phyloP scores from a whole-genome alignment of 2,888 invertebrate species.

The Parapristionchus giblindavisi region DNA sequence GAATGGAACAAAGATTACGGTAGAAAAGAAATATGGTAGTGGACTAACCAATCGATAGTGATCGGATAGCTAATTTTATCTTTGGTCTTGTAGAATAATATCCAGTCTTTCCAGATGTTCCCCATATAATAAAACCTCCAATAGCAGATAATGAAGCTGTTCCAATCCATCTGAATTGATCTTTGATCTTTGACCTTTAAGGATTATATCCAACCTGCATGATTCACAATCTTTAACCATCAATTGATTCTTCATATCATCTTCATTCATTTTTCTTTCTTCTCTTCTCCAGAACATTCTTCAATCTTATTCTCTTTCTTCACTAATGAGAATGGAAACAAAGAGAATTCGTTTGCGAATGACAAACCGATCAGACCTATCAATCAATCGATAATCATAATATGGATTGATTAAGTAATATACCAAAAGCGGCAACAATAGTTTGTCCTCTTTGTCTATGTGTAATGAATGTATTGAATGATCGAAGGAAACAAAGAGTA shows the following conservation, averaged over 20 bases:
- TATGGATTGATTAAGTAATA: neutral
- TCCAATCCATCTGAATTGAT: constrained; percentile 9
- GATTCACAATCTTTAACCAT: constrained; percentile 25
- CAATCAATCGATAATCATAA: neutral
- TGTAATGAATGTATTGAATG: constrained; percentile 29
- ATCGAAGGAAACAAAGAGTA: constrained; percentile 19
- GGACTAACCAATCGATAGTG: constrained; percentile 42
- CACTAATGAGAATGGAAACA: constrained; percentile 23
- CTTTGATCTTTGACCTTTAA: neutral
- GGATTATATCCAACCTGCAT: constrained; percentile 10
- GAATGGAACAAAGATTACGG: neutral
- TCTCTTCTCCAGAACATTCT: constrained; percentile 24
- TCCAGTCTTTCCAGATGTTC: constrained; percentile 34
- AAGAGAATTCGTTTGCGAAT: constrained; percentile 30
- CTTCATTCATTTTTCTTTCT: constrained; percentile 13
- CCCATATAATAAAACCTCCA: constrained; percentile 31
- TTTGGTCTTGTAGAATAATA: constrained; percentile 44
- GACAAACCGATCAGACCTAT: constrained; percentile 18
- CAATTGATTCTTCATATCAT: constrained; percentile 5
- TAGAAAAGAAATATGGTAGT: neutral
- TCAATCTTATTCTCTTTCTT: constrained; percentile 1
- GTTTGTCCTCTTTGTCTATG: constrained; percentile 35
- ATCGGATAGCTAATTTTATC: constrained; percentile 43
- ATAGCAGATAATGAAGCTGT: constrained; percentile 20
- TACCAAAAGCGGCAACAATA: constrained; percentile 22